Evolutionary conservation across 2,888 invertebrate genomes (phyloP), one percentile per base, ranked within the genome.

Genomic region (Dicyrtoma fusca): DNA sequence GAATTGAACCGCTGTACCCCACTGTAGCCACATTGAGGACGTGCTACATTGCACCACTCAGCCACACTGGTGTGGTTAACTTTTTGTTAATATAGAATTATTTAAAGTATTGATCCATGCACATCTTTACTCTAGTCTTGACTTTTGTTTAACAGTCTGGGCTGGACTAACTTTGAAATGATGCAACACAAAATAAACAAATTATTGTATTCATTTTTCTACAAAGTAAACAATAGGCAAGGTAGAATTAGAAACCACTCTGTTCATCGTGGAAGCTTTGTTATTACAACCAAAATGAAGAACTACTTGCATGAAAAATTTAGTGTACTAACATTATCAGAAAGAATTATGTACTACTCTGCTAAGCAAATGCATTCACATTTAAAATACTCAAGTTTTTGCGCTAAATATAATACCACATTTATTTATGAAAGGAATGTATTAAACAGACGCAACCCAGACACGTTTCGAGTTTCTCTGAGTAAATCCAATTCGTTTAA

Each of bases 51-150:
- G n/a, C n/a, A n/a, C n/a, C n/a, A n/a, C n/a, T n/a, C n/a, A n/a
- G n/a, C n/a, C n/a, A n/a, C n/a, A n/a, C n/a, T n/a, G n/a, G n/a
- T n/a, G n/a, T n/a, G n/a, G n/a, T n/a, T n/a, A n/a, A n/a, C n/a
- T n/a, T n/a, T n/a, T n/a, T 62, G 45, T 62, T n/a, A 62, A 1
- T 62, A n/a, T 62, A n/a, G 45, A 62, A 8, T 19, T 62, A 21
- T 62, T 62, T n/a, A 45, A 44, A 17, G 2, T 62, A 6, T 17
- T 62, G 3, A 11, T 62, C 17, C 42, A 62, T 19, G 42, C 62
- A 10, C 45, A 26, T 34, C 11, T 62, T 2, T 42, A 14, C n/a
- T 62, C 62, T 5, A 45, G 19, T 8, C 3, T 45, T 5, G 42
- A 62, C 1, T 62, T 3, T 17, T 62, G 62, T 34, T 42, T 62